Percentiles rank a stretch among this genome's conserved stretches.
These are phyloP conservation scores for Salminus brasiliensis DNA, from an alignment of 2,113 vertebrate species.

Conservation along the genomic window DNA sequence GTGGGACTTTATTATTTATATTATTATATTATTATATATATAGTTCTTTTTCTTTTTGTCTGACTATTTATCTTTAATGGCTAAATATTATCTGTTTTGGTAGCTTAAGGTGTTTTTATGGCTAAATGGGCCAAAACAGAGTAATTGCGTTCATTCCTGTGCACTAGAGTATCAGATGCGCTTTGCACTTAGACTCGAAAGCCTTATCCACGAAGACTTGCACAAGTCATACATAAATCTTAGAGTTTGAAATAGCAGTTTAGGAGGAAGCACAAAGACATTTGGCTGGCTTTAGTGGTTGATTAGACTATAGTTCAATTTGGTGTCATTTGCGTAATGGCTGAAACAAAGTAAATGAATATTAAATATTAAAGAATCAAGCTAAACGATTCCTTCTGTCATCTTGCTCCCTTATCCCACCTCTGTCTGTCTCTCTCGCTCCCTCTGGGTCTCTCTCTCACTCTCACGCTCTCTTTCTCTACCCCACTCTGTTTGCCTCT, in stretches of 20 bases:
- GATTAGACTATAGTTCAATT: background rate
- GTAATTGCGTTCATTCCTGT: background rate
- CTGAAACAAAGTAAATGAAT: background rate
- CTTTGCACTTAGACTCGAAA: background rate
- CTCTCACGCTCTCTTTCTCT: background rate
- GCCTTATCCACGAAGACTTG: too few species aligned
- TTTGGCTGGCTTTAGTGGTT: background rate
- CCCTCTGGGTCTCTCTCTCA: background rate
- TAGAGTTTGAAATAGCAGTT: background rate
- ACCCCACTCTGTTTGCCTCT: background rate
- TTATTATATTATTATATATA: too few species aligned
- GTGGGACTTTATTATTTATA: too few species aligned
- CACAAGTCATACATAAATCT: too few species aligned
- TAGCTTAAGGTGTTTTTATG: background rate
- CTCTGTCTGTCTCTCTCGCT: background rate
- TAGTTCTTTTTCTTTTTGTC: too few species aligned
- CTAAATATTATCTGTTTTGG: background rate
- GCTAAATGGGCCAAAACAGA: background rate
- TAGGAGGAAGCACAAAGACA: background rate
- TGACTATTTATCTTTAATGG: too few species aligned
- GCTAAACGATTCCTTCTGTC: background rate
- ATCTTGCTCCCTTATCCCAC: background rate
- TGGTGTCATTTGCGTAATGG: background rate
- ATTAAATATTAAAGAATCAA: background rate
- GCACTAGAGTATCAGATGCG: background rate